A percentile compares a stretch with the other conserved stretches of the same genome.
These are phyloP conservation scores for Chelonus insularis DNA, from an alignment of 1,140 invertebrate species.

Conservation along the genomic window DNA sequence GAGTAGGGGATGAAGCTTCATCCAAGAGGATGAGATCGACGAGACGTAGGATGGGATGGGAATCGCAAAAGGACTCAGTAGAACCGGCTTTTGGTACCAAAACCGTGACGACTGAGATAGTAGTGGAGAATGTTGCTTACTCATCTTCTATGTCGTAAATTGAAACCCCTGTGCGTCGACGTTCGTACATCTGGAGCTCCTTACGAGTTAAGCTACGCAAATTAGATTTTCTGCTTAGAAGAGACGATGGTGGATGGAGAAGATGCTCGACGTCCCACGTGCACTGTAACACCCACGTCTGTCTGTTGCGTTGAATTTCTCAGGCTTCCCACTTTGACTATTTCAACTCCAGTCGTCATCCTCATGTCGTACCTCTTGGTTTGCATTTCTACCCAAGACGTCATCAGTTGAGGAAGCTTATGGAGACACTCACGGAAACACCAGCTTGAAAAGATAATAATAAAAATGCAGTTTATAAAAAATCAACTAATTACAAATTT, in stretches of 20 bases:
- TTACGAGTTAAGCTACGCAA: constrained; percentile 54
- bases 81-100: neutral
- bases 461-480: no score
- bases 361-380: no score
- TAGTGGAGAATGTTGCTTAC: neutral
- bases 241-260: constrained; percentile 29
- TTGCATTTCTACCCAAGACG: no score
- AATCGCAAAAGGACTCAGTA: neutral
- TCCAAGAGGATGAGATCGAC: constrained; percentile 5
- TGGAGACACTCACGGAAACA: no score
- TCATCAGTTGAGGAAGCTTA: no score
- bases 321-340: neutral
- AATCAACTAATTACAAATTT: no score
- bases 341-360: no score
- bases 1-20: constrained; percentile 6
- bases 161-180: constrained; percentile 49
- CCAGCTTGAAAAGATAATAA: no score
- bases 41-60: neutral
- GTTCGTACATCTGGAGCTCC: constrained; percentile 48
- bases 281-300: constrained; percentile 12
- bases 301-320: neutral
- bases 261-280: neutral
- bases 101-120: neutral
- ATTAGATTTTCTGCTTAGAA: constrained; percentile 57
- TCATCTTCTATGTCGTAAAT: constrained; percentile 42